A percentile compares a stretch with the other conserved stretches of the same genome.
Evolutionary conservation across 2,797 vertebrate genomes (phyloP).

Genomic region (Enteromius paludinosus): DNA sequence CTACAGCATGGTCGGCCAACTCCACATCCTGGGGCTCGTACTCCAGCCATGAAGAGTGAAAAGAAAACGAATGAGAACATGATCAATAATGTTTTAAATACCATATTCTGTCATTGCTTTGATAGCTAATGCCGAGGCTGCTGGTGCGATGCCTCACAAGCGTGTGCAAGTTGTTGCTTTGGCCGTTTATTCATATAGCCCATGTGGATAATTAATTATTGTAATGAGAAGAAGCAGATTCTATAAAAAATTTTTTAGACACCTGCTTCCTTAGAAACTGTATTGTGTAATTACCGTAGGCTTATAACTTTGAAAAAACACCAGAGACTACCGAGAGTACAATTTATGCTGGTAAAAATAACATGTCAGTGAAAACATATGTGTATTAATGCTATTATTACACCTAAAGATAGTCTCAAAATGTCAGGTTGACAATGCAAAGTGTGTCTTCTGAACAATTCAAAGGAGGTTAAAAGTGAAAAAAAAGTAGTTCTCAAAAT

Average conservation of each 20-base stretch:
- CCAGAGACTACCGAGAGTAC: not conserved
- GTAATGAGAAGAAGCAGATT: not conserved
- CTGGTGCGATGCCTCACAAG: slow-evolving; percentile 22
- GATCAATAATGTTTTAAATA: slow-evolving; percentile 65
- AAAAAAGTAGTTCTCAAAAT: not conserved
- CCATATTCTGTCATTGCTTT: slow-evolving; percentile 65
- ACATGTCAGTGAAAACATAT: not conserved
- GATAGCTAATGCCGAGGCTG: slow-evolving; percentile 54
- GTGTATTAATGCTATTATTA: slow-evolving; percentile 38
- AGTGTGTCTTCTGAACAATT: not conserved
- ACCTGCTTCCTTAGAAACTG: not conserved
- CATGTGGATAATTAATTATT: not conserved
- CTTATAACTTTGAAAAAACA: not conserved
- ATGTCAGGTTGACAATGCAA: not conserved
- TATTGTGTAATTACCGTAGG: not conserved
- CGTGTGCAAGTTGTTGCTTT: slow-evolving; percentile 53
- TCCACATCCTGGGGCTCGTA: slow-evolving; percentile 55
- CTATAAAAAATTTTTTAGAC: not conserved
- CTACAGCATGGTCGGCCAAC: slow-evolving; percentile 58
- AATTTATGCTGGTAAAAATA: slow-evolving; percentile 22
- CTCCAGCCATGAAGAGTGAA: slow-evolving; percentile 55
- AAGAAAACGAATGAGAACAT: slow-evolving; percentile 50
- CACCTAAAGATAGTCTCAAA: not conserved
- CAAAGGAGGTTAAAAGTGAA: not conserved
- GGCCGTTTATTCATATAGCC: slow-evolving; percentile 44